Evolutionary conservation across 2,888 invertebrate species (phyloP).

Genomic region (Macroteleia sp.): DNA sequence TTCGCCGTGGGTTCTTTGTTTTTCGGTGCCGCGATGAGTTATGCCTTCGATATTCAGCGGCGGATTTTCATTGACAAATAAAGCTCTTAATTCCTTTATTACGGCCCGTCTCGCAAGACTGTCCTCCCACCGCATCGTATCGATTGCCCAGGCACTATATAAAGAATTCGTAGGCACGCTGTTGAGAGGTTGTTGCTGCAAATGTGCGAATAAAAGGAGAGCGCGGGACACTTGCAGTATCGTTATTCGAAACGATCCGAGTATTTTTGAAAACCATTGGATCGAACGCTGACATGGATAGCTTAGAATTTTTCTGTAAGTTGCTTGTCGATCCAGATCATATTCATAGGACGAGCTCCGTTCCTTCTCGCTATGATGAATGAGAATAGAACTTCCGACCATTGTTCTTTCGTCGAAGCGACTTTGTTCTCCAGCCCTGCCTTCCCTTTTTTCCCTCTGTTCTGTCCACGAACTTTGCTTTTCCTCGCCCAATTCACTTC

Average conservation of each 20-base stretch:
- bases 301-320: constrained; percentile 13
- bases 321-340: neutral
- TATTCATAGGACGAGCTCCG: neutral
- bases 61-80: constrained; percentile 55
- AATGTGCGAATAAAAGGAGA: constrained; percentile 29
- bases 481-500: constrained; percentile 33
- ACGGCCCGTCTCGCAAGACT: constrained; percentile 27
- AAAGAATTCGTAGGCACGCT: constrained; percentile 37
- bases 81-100: constrained; percentile 59
- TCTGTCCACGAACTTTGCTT: too few species aligned
- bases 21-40: constrained; percentile 42
- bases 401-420: constrained; percentile 61
- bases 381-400: constrained; percentile 49
- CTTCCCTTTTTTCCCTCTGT: neutral
- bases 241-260: constrained; percentile 45
- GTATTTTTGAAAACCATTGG: constrained; percentile 6
- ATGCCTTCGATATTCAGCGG: constrained; percentile 40
- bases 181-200: constrained; percentile 31
- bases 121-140: constrained; percentile 16
- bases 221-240: constrained; percentile 32
- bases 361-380: constrained; percentile 26
- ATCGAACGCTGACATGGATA: constrained; percentile 25
- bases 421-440: constrained; percentile 36
- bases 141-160: constrained; percentile 27
- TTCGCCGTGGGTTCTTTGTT: constrained; percentile 35